Percentiles rank a stretch among this genome's conserved stretches.
phyloP scores from a whole-genome alignment of 1,140 invertebrate species.

The Argopecten irradians region DNA sequence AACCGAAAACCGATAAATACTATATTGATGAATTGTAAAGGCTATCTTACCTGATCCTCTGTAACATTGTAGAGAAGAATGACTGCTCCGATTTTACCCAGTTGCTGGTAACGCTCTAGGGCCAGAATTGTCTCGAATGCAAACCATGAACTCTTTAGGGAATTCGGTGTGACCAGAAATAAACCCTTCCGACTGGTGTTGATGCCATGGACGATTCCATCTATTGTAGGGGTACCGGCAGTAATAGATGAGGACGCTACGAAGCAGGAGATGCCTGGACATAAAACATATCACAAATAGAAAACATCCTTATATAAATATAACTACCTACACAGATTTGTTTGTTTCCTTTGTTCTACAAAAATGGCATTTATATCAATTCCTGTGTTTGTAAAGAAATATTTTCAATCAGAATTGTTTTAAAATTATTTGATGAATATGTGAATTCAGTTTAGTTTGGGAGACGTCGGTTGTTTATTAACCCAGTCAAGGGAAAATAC shows the following conservation, averaged over 20 bases:
- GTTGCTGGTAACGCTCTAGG: neutral
- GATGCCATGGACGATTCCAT: neutral
- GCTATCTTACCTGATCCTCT: neutral
- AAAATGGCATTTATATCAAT: too few relatives aligned
- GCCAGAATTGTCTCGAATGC: neutral
- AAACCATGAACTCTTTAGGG: neutral
- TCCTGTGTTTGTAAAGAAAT: too few relatives aligned
- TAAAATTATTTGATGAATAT: too few relatives aligned
- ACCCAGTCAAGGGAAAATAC: too few relatives aligned
- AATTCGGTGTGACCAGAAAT: neutral
- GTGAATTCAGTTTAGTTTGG: too few relatives aligned
- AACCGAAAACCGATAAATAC: too few relatives aligned
- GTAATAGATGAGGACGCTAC: neutral
- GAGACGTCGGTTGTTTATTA: too few relatives aligned
- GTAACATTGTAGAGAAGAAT: neutral
- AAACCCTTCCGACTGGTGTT: neutral
- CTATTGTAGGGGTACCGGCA: neutral
- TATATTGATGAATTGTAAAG: too few relatives aligned
- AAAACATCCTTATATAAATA: neutral
- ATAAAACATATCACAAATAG: neutral
- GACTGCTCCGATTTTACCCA: neutral
- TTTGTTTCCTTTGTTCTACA: too few relatives aligned
- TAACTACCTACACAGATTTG: too few relatives aligned
- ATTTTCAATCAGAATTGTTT: too few relatives aligned
- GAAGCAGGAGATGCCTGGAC: neutral